These are phyloP conservation scores for Onychorhynchus coronatus DNA, from an alignment of 2,113 vertebrate species.

Conservation along the genomic window DNA sequence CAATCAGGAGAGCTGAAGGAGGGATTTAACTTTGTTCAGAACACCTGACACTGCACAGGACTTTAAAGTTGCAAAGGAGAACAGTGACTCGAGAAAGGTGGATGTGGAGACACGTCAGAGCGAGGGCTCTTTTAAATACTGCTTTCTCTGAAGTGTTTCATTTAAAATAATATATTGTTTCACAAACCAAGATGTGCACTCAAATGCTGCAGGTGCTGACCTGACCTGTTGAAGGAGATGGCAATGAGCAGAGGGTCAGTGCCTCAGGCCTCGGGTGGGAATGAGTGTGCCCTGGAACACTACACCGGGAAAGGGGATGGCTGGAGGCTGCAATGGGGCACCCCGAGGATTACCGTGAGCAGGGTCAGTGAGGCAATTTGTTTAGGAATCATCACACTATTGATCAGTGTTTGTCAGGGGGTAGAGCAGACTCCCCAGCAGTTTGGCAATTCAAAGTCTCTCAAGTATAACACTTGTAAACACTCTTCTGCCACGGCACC, in stretches of 20 bases:
- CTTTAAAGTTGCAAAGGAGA: background rate
- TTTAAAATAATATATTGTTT: background rate
- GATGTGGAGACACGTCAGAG: background rate
- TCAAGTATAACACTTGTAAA: background rate
- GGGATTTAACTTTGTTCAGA: background rate
- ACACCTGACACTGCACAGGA: background rate
- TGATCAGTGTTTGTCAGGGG: rapidly evolving
- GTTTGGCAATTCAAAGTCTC: background rate
- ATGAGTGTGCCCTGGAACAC: rapidly evolving
- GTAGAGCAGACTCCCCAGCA: background rate
- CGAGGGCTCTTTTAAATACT: background rate
- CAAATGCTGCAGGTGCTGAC: slow-evolving; percentile 42
- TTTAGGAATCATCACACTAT: background rate
- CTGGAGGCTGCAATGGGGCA: background rate
- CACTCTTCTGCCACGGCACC: background rate
- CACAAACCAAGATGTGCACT: background rate
- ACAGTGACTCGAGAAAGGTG: background rate
- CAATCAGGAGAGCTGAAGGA: background rate
- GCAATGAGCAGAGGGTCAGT: background rate
- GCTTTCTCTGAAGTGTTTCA: background rate
- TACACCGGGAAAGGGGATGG: background rate
- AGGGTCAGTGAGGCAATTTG: background rate
- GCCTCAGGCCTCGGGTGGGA: background rate
- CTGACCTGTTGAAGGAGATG: background rate
- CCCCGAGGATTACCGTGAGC: background rate